These are phyloP conservation scores for Lepeophtheirus nordmannii DNA, from an alignment of 2,888 invertebrate genomes.

Conservation along the genomic window DNA sequence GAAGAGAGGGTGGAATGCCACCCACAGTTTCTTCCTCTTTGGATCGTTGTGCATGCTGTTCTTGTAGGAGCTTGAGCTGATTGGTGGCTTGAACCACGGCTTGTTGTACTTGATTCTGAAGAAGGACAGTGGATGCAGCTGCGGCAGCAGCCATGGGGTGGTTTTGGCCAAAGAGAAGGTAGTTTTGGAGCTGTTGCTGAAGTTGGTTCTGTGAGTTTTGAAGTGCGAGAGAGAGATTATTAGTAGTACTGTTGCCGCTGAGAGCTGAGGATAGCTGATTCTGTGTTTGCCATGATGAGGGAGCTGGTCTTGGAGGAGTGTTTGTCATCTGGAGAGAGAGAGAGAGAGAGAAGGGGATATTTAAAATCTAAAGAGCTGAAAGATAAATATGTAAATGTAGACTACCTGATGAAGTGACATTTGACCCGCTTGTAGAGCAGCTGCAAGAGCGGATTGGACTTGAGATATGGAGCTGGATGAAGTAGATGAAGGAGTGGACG, in stretches of 20 bases:
- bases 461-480: too few species aligned
- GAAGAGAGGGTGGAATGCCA: conserved; percentile 31
- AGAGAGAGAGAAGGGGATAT: neutral
- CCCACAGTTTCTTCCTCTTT: too few species aligned
- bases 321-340: neutral
- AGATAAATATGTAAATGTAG: neutral
- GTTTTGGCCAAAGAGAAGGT: conserved; percentile 37
- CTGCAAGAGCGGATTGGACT: too few species aligned
- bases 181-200: conserved; percentile 8
- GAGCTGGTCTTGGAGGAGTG: too few species aligned
- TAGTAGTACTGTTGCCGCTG: too few species aligned
- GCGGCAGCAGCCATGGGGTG: conserved; percentile 36
- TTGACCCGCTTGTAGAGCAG: too few species aligned
- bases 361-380: too few species aligned
- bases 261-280: too few species aligned
- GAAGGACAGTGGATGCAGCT: conserved; percentile 2
- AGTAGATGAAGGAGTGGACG: too few species aligned
- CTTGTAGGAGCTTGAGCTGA: conserved; percentile 50
- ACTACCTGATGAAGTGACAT: too few species aligned
- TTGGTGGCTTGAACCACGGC: conserved; percentile 65
- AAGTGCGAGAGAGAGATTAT: too few species aligned
- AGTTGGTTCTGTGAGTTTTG: neutral
- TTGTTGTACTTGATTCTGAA: conserved; percentile 43
- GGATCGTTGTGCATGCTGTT: conserved; percentile 31
- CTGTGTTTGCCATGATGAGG: too few species aligned